phyloP scores from a whole-genome alignment of 2,113 vertebrate species.

The Notarius quadriscutis region DNA sequence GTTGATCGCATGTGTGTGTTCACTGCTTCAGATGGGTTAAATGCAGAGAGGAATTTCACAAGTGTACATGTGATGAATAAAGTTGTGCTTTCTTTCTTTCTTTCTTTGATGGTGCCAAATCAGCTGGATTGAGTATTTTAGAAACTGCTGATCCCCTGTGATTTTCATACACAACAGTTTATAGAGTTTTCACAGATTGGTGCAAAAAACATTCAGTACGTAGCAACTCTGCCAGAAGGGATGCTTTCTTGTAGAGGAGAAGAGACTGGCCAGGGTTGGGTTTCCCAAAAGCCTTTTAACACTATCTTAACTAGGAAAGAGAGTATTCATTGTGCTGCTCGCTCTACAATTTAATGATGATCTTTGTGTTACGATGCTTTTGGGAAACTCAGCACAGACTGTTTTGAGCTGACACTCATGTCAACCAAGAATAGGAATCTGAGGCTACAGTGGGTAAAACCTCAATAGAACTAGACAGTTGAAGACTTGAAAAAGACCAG shows the following conservation, averaged over 20 bases:
- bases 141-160: background rate
- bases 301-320: too few species aligned
- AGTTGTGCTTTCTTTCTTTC: too few species aligned
- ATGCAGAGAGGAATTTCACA: too few species aligned
- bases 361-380: too few species aligned
- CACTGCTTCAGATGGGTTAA: too few species aligned
- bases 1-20: too few species aligned
- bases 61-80: too few species aligned
- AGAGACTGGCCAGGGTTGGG: background rate
- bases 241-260: background rate
- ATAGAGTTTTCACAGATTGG: background rate
- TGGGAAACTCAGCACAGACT: background rate
- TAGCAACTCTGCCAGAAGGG: background rate
- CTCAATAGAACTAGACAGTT: background rate
- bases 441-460: background rate
- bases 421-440: background rate
- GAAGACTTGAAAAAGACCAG: background rate
- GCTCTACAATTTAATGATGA: too few species aligned
- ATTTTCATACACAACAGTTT: background rate
- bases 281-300: too few species aligned
- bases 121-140: background rate
- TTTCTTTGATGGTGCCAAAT: too few species aligned
- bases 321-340: too few species aligned
- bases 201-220: background rate
- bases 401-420: background rate